Conservation (phyloP, 1,140 invertebrate genomes). For the Centruroides vittatus region DNA sequence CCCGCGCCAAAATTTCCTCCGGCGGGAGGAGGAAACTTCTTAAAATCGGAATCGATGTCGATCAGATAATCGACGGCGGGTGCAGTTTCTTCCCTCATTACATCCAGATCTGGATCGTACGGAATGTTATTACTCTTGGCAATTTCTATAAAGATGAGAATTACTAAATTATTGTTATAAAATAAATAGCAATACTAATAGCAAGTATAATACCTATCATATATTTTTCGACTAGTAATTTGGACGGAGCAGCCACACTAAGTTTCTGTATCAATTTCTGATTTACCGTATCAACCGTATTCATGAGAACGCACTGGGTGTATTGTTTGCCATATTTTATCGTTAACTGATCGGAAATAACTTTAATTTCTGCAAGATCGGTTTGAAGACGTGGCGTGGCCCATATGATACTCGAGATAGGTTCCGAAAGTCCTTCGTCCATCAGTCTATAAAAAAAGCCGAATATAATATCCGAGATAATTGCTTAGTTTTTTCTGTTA, state of each 20-base stretch:
- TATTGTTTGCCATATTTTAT: slow-evolving; percentile 92
- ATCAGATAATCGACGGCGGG: no score
- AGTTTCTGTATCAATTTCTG: slow-evolving; percentile 94
- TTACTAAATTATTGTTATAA: no score
- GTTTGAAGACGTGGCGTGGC: slow-evolving; percentile 60
- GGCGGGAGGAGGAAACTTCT: no score
- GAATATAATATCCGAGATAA: no score
- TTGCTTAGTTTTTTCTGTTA: no score
- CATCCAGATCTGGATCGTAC: not conserved
- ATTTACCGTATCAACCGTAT: slow-evolving; percentile 65
- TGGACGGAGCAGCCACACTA: slow-evolving; percentile 88
- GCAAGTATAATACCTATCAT: slow-evolving; percentile 37
- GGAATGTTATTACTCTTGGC: not conserved
- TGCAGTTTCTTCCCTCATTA: no score
- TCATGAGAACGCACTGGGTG: slow-evolving; percentile 63
- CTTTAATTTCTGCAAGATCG: slow-evolving; percentile 56
- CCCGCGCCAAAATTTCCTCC: no score
- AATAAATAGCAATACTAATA: no score
- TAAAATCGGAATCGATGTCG: no score
- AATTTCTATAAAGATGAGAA: not conserved
- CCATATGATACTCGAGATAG: slow-evolving; percentile 94
- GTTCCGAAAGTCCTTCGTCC: slow-evolving; percentile 88
- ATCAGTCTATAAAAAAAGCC: slow-evolving; percentile 44
- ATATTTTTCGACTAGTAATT: slow-evolving; percentile 89
- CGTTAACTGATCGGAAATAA: slow-evolving; percentile 76